Percentiles rank a stretch among this genome's conserved stretches.
Evolutionary conservation across 2,797 vertebrate genomes (phyloP).

Genomic region (Hybognathus amarus): DNA sequence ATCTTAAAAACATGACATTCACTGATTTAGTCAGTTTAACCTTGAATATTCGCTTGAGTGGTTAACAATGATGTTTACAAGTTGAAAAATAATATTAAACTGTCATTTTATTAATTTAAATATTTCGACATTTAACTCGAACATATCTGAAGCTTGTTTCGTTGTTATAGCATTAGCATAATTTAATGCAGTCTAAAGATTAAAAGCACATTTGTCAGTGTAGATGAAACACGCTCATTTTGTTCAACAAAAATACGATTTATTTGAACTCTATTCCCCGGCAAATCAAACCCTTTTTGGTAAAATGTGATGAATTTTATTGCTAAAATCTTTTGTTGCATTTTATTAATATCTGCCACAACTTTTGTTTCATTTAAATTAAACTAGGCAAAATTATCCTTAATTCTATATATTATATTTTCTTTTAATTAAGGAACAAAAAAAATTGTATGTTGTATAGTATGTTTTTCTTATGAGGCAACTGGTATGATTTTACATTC

Average conservation of each 20-base stretch:
- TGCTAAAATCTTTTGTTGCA: neutral
- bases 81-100: neutral
- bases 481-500: conserved; percentile 37
- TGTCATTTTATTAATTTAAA: neutral
- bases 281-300: neutral
- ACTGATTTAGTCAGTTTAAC: neutral
- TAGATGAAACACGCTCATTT: neutral
- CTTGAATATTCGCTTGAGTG: neutral
- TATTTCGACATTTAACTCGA: neutral
- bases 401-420: conserved; percentile 26
- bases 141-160: neutral
- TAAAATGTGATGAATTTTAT: neutral
- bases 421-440: neutral
- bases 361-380: neutral
- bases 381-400: neutral
- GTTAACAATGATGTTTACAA: neutral
- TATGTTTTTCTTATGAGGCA: conserved; percentile 1
- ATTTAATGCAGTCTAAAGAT: conserved; percentile 1
- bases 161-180: neutral
- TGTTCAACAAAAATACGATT: neutral
- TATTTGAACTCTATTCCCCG: too few species aligned
- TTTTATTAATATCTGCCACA: neutral
- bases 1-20: neutral
- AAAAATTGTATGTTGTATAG: neutral
- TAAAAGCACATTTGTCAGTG: conserved; percentile 10